These are phyloP conservation scores for Andrena haemorrhoa DNA, from an alignment of 2,888 invertebrate genomes.

Conservation along the genomic window DNA sequence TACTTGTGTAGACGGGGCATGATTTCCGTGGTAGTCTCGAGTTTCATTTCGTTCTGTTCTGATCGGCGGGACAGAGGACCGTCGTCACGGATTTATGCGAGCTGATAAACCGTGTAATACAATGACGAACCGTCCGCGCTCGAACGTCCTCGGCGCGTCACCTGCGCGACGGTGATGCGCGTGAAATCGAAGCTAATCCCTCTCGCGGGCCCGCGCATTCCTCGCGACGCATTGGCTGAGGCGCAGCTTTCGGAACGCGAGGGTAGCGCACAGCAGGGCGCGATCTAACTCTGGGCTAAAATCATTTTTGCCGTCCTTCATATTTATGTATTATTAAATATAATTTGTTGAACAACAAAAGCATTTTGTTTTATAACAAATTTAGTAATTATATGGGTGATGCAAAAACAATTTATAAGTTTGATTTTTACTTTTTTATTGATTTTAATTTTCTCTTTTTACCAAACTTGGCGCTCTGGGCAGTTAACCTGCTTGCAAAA, in stretches of 20 bases:
- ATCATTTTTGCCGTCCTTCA: no score
- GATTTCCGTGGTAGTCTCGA: no score
- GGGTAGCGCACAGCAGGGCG: neutral
- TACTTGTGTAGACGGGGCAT: no score
- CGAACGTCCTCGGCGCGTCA: slow-evolving; percentile 35
- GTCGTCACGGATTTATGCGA: slow-evolving; percentile 15
- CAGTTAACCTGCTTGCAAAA: no score
- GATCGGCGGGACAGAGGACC: slow-evolving; percentile 23
- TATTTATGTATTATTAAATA: no score
- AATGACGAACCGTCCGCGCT: slow-evolving; percentile 52
- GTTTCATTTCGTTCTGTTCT: slow-evolving; percentile 3
- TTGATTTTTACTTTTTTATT: neutral
- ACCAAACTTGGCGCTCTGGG: no score
- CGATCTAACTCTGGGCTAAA: no score
- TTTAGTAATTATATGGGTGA: no score
- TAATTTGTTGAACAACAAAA: no score
- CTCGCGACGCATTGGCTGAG: slow-evolving; percentile 11
- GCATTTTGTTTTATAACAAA: no score
- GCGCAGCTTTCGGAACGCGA: neutral
- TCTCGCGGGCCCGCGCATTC: neutral
- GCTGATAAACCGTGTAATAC: slow-evolving; percentile 63
- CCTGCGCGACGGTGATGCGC: slow-evolving; percentile 22
- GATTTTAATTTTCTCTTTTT: neutral
- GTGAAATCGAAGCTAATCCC: slow-evolving; percentile 30
- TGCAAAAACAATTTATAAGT: no score